Conservation (phyloP, 2,888 invertebrate species). For the Yponomeuta sedellus region DNA sequence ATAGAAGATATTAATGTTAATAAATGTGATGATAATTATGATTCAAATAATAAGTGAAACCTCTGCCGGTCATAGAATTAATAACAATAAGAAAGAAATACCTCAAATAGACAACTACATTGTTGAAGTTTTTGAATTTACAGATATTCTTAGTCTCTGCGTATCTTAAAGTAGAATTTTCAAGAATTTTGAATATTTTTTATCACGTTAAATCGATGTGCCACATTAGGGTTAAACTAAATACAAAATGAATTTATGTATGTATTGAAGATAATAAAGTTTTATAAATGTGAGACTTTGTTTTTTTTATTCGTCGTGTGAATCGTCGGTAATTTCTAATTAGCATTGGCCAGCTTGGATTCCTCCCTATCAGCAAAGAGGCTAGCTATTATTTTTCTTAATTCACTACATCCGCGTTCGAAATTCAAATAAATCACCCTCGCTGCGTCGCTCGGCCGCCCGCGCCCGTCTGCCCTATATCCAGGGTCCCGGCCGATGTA, state of each 20-base stretch:
- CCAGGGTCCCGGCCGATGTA: slow-evolving; percentile 8
- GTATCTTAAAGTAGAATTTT: slow-evolving; percentile 3
- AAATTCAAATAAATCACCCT: background rate
- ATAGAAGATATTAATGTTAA: slow-evolving; percentile 2
- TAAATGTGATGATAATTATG: slow-evolving; percentile 12
- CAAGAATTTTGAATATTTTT: slow-evolving; percentile 39
- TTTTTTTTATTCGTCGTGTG: too few species aligned
- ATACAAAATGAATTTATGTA: slow-evolving; percentile 63
- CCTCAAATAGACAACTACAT: slow-evolving; percentile 17
- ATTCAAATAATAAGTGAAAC: background rate
- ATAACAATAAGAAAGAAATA: slow-evolving; percentile 8
- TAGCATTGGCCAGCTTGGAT: too few species aligned
- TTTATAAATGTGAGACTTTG: slow-evolving; percentile 58
- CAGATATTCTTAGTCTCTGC: background rate
- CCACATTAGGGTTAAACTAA: slow-evolving; percentile 51
- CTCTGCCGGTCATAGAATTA: slow-evolving; percentile 7
- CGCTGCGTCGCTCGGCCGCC: background rate
- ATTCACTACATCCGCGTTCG: too few species aligned
- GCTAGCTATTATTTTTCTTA: too few species aligned
- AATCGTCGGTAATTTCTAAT: too few species aligned
- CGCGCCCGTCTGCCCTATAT: slow-evolving; percentile 13
- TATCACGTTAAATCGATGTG: slow-evolving; percentile 61
- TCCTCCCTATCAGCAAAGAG: too few species aligned
- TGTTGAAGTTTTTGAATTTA: slow-evolving; percentile 10
- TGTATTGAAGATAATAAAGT: slow-evolving; percentile 52